Base-by-base conservation (phyloP, 92 coral and sea anemone species). In the Paragorgia papillata region DNA sequence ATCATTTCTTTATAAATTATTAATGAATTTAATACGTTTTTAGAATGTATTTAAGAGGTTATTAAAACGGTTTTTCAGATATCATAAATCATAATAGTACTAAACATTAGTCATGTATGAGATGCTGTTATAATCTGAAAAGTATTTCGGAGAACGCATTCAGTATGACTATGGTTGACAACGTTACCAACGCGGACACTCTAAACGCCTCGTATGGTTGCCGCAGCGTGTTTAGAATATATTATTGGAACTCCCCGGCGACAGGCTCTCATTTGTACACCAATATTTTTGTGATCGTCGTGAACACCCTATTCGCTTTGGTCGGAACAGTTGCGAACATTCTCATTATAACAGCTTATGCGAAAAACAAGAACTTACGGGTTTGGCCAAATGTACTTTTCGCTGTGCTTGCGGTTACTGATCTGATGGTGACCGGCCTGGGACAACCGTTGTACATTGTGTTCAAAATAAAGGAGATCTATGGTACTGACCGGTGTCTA, bases 301-400 rank as follows among this genome's bases (percentile, higher is more conserved):
- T 29, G 7, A 62, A 62, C 19, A 31, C 29, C 20, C 19, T 62
- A 10, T 1, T 62, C 9, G 19, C 44, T 2, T 1, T 21, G 10
- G 19, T 62, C 29, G 68, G 68, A 13, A 28, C 68, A 25, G 40
- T 15, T 4, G 68, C 68, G 1, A 62, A 62, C 31, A 19, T 20
- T 33, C 44, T 62, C 41, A 29, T 62, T 31, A 62, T 62, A 5
- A 28, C 44, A 28, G 10, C 68, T 15, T 62, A 62, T 13, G 25
- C 1, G 3, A 30, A 6, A 15, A 63, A 63, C 51, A 35, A 29
- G 2, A 34, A 21, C 3, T 63, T 63, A 21, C 46, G 51, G 34
- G 33, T 1, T 2, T 26, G 15, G 25, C 24, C 39, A 7, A 33
- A 63, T 21, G 22, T 63, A 20, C 39, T 63, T 33, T 63, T 63